These are phyloP conservation scores for Tromatobia lineatoria DNA, from an alignment of 2,888 invertebrate genomes.

Conservation along the genomic window DNA sequence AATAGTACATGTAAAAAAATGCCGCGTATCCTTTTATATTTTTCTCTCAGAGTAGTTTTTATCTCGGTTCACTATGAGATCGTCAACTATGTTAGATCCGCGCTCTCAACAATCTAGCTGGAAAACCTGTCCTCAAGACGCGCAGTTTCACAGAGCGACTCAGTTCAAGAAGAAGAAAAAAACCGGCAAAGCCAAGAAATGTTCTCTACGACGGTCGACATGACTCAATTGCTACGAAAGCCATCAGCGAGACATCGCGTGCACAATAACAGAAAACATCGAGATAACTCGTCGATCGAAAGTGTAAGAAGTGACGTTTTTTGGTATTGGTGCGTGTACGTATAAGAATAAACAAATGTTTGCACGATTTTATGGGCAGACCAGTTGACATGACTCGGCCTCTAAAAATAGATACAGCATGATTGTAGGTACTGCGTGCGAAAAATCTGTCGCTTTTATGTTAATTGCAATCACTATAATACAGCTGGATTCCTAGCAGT, in stretches of 20 bases:
- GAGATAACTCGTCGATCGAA: conserved; percentile 15
- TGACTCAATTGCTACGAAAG: conserved; percentile 57
- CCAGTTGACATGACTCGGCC: conserved; percentile 81
- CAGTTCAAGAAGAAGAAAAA: conserved; percentile 1
- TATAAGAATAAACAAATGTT: conserved; percentile 15
- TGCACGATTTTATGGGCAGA: conserved; percentile 74
- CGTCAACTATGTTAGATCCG: conserved; percentile 74
- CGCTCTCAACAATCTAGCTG: conserved; percentile 73
- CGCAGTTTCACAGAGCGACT: conserved; percentile 37
- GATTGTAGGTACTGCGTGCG: conserved; percentile 70
- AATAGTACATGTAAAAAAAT: no score
- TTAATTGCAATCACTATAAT: conserved; percentile 81
- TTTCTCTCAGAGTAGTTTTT: conserved; percentile 31
- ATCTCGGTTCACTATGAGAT: conserved; percentile 65
- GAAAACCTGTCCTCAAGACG: conserved; percentile 67
- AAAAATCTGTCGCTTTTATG: conserved; percentile 80
- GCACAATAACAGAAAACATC: conserved; percentile 34
- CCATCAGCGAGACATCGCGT: conserved; percentile 7
- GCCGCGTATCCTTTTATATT: no score
- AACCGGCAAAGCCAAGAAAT: conserved; percentile 51
- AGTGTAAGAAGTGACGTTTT: conserved; percentile 25
- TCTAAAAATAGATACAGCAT: conserved; percentile 82
- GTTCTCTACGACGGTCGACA: conserved; percentile 45
- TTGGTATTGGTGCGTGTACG: conserved; percentile 12
- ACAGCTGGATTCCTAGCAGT: conserved; percentile 42